phyloP scores from a whole-genome alignment of 2,888 invertebrate species.

The Leuctra nigra region DNA sequence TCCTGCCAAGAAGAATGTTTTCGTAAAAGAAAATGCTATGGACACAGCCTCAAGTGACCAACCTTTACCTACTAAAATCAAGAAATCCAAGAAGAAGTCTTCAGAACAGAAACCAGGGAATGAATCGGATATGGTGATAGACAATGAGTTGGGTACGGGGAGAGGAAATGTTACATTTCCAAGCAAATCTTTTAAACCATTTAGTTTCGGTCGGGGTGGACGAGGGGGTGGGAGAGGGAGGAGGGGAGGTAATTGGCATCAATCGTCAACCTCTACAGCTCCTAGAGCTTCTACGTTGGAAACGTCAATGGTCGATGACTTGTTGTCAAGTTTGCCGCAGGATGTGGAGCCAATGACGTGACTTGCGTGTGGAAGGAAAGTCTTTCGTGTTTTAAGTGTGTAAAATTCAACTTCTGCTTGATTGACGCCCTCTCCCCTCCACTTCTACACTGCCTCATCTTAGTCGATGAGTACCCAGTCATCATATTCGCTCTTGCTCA shows the following conservation, averaged over 20 bases:
- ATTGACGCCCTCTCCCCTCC: too few relatives aligned
- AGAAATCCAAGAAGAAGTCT: not conserved
- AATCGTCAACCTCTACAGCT: not conserved
- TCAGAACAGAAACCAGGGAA: not conserved
- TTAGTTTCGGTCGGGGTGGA: constrained; percentile 13
- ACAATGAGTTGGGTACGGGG: not conserved
- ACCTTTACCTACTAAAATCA: not conserved
- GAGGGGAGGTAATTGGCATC: not conserved
- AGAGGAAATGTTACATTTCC: not conserved
- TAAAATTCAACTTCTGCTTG: too few relatives aligned
- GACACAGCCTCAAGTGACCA: not conserved
- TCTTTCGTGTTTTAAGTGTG: too few relatives aligned
- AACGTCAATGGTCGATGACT: not conserved
- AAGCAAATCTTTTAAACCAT: not conserved
- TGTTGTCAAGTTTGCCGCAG: not conserved
- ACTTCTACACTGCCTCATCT: too few relatives aligned
- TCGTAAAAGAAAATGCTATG: not conserved
- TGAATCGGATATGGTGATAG: not conserved
- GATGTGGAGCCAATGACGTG: constrained; percentile 9
- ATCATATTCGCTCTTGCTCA: too few relatives aligned
- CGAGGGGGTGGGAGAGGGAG: not conserved
- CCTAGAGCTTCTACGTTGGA: not conserved
- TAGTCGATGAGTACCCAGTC: too few relatives aligned
- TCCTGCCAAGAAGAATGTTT: constrained; percentile 30
- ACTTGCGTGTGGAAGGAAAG: too few relatives aligned